Conservation (phyloP, 2,797 vertebrate genomes). For the Lithobates pipiens region DNA sequence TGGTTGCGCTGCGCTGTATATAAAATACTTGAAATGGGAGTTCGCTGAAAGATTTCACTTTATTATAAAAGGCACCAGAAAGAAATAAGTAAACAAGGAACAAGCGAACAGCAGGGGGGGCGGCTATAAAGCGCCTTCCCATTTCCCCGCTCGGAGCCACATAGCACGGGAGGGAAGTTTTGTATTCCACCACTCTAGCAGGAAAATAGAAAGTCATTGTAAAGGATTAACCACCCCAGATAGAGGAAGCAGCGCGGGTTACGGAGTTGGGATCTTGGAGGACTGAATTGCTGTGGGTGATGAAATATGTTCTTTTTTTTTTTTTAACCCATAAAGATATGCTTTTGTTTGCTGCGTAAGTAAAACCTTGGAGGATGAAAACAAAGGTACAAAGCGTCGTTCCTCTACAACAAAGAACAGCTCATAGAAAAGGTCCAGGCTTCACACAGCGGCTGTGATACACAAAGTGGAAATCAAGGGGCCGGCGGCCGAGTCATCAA, state of each 20-base stretch:
- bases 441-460: not conserved
- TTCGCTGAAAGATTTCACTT: slow-evolving; percentile 1
- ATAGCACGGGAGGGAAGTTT: not conserved
- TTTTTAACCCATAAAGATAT: too few species aligned
- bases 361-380: not conserved
- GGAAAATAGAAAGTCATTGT: slow-evolving; percentile 24
- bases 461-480: not conserved
- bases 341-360: not conserved
- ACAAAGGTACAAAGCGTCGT: too few species aligned
- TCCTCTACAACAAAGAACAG: not conserved
- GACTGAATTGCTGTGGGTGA: not conserved
- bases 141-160: slow-evolving; percentile 4
- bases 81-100: slow-evolving; percentile 25
- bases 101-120: slow-evolving; percentile 23
- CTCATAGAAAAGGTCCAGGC: not conserved
- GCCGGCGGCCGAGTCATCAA: not conserved
- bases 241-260: not conserved
- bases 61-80: slow-evolving; percentile 21
- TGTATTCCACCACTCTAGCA: not conserved
- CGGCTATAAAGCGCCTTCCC: slow-evolving; percentile 14
- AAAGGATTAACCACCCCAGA: slow-evolving; percentile 14
- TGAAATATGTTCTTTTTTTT: too few species aligned
- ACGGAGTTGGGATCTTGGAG: not conserved
- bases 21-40: too few species aligned
- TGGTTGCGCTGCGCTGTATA: too few species aligned